Percentiles rank a stretch among this genome's conserved stretches.
These are phyloP conservation scores for Xylocopa sonorina DNA, from an alignment of 1,140 invertebrate species.

Conservation along the genomic window DNA sequence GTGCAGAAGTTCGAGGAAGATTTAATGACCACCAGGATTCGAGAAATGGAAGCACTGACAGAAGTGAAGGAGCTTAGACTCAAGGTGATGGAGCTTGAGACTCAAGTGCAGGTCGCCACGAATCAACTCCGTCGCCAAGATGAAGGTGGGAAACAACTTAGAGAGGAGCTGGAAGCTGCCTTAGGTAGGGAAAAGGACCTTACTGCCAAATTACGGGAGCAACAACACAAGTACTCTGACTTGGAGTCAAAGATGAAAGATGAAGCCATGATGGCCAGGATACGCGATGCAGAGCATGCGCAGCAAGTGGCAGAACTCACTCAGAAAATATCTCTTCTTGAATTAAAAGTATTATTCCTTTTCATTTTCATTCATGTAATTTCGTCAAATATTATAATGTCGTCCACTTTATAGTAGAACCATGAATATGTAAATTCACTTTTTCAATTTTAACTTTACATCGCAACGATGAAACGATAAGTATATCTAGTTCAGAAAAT, in stretches of 20 bases:
- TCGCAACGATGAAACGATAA: no score
- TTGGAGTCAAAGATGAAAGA: constrained; percentile 96
- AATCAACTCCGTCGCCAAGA: constrained; percentile 97
- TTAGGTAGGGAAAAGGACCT: constrained; percentile 89
- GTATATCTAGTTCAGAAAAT: no score
- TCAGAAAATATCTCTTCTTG: constrained; percentile 96
- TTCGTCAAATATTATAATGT: background rate
- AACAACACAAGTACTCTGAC: constrained; percentile 93
- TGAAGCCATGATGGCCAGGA: constrained; percentile 96
- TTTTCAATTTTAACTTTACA: no score
- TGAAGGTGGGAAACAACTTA: constrained; percentile 93
- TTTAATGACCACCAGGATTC: constrained; percentile 93
- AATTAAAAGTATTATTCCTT: constrained; percentile 89
- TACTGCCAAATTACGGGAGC: constrained; percentile 90
- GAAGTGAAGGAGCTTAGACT: constrained; percentile 97
- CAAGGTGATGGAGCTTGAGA: constrained; percentile 99
- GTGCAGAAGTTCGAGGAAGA: constrained; percentile 94
- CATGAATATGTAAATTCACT: no score
- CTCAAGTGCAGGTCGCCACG: constrained; percentile 96
- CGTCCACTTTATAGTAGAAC: no score
- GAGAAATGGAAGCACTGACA: constrained; percentile 95
- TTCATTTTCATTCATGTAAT: constrained; percentile 17
- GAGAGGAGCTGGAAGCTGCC: constrained; percentile 89
- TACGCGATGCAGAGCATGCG: constrained; percentile 96
- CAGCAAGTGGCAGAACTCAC: constrained; percentile 97